These are phyloP conservation scores for Sphenopsis melanotis DNA, from an alignment of 2,797 vertebrate species.

Conservation along the genomic window DNA sequence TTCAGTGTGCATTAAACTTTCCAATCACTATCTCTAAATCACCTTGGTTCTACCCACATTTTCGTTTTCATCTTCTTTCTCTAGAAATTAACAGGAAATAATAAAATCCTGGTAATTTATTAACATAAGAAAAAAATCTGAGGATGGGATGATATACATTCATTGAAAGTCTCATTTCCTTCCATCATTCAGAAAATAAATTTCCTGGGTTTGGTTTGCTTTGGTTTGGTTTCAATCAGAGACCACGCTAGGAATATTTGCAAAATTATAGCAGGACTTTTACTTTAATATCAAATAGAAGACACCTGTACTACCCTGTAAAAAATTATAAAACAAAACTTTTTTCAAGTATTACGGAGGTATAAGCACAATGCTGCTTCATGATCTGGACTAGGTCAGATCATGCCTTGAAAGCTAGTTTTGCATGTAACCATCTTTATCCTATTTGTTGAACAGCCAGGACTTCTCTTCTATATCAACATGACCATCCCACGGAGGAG, in stretches of 20 bases:
- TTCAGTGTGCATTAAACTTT: background rate
- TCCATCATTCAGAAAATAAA: background rate
- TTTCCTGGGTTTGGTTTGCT: background rate
- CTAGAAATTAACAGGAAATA: background rate
- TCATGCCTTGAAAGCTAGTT: background rate
- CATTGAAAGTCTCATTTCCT: background rate
- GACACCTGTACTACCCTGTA: background rate
- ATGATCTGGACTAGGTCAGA: background rate
- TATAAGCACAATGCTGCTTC: background rate
- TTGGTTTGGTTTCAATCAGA: background rate
- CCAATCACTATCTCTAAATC: background rate
- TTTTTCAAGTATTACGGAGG: background rate
- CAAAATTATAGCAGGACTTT: background rate
- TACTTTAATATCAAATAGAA: background rate
- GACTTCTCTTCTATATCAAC: background rate
- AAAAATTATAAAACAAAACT: background rate
- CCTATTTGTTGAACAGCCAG: background rate
- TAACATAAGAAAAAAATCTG: background rate
- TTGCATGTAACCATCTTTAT: background rate
- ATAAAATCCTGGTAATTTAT: background rate
- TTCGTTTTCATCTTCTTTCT: background rate
- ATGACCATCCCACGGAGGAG: background rate
- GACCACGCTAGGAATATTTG: background rate
- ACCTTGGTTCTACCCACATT: background rate
- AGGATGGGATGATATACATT: background rate